Percentiles rank a stretch among this genome's conserved stretches.
phyloP scores from a whole-genome alignment of 2,888 invertebrate species.

The Drosophila kambysellisi region DNA sequence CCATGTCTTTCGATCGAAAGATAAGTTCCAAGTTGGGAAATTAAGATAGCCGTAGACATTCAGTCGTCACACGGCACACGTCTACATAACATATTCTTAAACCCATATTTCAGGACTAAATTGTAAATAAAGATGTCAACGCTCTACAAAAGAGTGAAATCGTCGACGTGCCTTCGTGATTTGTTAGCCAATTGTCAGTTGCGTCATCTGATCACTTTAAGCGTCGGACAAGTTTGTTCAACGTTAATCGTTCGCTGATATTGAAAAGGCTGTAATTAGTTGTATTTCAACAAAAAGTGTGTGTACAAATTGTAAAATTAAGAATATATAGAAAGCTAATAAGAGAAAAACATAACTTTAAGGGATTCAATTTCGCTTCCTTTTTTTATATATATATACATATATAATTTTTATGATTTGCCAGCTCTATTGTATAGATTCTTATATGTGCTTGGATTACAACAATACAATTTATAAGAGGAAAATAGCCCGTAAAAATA shows the following conservation, averaged over 20 bases:
- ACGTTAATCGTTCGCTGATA: background rate
- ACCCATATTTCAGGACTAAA: background rate
- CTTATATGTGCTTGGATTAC: background rate
- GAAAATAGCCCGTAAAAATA: background rate
- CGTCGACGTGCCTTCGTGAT: background rate
- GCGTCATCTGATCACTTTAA: background rate
- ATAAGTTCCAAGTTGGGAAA: background rate
- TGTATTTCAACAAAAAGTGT: conserved; percentile 16
- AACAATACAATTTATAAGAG: background rate
- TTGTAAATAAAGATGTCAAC: background rate
- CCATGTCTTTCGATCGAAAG: background rate
- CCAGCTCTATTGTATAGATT: background rate
- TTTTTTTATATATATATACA: background rate
- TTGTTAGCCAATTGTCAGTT: conserved; percentile 1
- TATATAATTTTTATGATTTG: background rate
- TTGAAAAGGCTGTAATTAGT: conserved; percentile 25
- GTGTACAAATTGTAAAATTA: background rate
- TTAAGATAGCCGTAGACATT: background rate
- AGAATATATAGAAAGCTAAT: background rate
- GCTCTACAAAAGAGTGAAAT: background rate
- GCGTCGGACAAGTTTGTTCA: background rate
- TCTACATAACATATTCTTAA: background rate
- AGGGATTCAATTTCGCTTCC: background rate
- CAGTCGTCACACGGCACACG: background rate
- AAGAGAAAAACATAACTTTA: background rate